These are phyloP conservation scores for Oncorhynchus tshawytscha DNA, from an alignment of 2,113 vertebrate species.

Conservation along the genomic window DNA sequence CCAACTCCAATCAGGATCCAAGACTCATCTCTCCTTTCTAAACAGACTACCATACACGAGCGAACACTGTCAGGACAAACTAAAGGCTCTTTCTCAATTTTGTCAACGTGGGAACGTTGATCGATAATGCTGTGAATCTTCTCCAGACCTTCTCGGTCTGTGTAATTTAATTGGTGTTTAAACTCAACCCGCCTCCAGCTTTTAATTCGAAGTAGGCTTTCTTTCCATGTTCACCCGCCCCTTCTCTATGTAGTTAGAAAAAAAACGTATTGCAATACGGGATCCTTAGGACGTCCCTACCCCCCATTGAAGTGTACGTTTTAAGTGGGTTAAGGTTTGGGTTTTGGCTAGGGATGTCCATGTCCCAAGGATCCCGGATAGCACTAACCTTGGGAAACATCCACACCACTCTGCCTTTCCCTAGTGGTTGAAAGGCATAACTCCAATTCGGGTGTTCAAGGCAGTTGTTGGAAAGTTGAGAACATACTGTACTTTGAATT, in stretches of 20 bases:
- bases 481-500: no score
- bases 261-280: neutral
- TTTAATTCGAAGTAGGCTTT: slow-evolving; percentile 58
- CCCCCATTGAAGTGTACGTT: no score
- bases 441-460: no score
- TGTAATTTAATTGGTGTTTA: slow-evolving; percentile 46
- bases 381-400: neutral
- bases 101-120: neutral
- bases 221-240: slow-evolving; percentile 18
- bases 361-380: no score
- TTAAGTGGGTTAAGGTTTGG: no score
- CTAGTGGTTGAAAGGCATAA: slow-evolving; percentile 24
- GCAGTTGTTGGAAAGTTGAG: no score
- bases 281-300: no score
- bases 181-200: slow-evolving; percentile 68
- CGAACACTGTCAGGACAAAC: neutral
- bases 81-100: neutral
- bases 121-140: neutral
- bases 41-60: neutral
- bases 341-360: no score
- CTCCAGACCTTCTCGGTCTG: slow-evolving; percentile 31
- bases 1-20: slow-evolving; percentile 75
- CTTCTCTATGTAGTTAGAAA: slow-evolving; percentile 33
- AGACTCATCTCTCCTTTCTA: slow-evolving; percentile 38
- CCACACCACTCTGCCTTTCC: slow-evolving; percentile 43